Base-by-base conservation (phyloP, 1,140 invertebrate genomes). In the Drosophila dunni region DNA sequence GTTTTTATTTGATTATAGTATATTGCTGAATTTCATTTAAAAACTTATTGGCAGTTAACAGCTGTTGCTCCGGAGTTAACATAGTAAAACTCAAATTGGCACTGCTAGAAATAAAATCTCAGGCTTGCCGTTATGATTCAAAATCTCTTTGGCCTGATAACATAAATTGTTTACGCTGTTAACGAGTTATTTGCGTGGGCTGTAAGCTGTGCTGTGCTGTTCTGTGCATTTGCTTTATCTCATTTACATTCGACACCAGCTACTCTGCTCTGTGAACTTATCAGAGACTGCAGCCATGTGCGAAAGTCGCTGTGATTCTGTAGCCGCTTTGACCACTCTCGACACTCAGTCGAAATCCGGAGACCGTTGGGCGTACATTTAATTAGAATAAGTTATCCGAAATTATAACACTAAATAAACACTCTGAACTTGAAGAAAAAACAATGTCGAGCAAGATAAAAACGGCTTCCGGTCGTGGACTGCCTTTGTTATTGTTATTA, bases 361-460 rank as follows among this genome's bases (percentile, higher is more conserved):
- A 78, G 42, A 44, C 48, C 57, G 40, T 33, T 45, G 63, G 50
- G 64, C 9, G 53, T 48, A 48, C 67, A 83, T 54, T 8, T 9
- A 45, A 48, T 54, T 58, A 63, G 58, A 58, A 53, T 33, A 51
- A 75, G 53, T 45, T 44, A 9, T 58, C 17, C 13, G 17, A 70
- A 65, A 53, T 51, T 17, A 65, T 17, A 62, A 42, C 38, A 42
- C 33, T 46, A 64, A 36, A 34, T n/a, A 8, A 50, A 33, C 64
- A 15, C 29, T 62, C 33, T 78, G 58, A 77, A 79, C 68, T 79
- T 73, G 60, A 76, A 42, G 36, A 50, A 58, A 57, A 81, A 57
- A 81, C 34, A 75, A 89, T 81, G 84, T 61, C 58, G 75, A 36
- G 7, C 9, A 60, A 81, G 84, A 89, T 89, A 89, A 86, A 79